Base-by-base conservation (phyloP, 64 coral and sea anemone species). In the Cladopsammia gracilis region DNA sequence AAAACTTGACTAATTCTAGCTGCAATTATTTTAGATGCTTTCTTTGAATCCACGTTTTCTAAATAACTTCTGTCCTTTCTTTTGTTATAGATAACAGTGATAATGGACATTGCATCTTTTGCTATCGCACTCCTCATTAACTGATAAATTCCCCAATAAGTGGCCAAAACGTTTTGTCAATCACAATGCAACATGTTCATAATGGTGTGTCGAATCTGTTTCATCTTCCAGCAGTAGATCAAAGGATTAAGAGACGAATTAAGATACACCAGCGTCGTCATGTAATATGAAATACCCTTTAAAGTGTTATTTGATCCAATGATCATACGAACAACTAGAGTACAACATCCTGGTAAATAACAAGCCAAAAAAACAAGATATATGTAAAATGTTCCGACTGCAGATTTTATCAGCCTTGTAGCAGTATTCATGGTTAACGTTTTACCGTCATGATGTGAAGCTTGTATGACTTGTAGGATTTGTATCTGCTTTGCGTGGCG, bases 171-270 rank as follows among this genome's bases (percentile, higher is more conserved):
- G 34, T 34, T 34, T 34, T 34, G 34, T 34, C 34, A 34, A 1
- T 34, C 34, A 34, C 34, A 34, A 19, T 22, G 54, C 23, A 80
- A 3, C 43, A 24, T 62, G 25, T 62, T 43, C 6, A 59, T 20
- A 14, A 80, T 14, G 10, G 77, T 7, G 6, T 18, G 11, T 80
- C 77, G 77, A 62, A 80, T 62, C 12, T 25, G 26, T 62, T 43
- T 61, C 77, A 80, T 80, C 57, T 80, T 70, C 67, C 67, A 70
- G 67, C 67, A 70, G 11, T 70, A 70, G 24, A 70, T 26, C 25
- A 70, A 23, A 25, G 67, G 67, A 25, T 70, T 70, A 3, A 70
- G 25, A 12, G 23, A 70, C 25, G 67, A 70, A 25, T 43, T 70
- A 25, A 25, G 67, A 25, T 10, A 26, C 3, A 25, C 67, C 23